Base-by-base conservation (phyloP, 1,140 invertebrate species). In the Halictus rubicundus region DNA sequence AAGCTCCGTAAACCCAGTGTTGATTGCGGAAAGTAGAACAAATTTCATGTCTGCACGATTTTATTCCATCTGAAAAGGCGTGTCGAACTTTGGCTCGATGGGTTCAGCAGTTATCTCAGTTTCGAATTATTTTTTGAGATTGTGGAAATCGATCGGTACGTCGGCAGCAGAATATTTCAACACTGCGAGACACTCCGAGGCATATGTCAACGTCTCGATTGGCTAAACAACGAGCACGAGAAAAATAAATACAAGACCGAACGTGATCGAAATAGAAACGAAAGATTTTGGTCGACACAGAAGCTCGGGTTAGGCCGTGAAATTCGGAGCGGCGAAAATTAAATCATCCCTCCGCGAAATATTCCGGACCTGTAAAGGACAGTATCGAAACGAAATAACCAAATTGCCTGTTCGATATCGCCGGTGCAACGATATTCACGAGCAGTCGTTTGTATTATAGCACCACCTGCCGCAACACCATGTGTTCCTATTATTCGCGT, bases 381-480 rank as follows among this genome's bases (percentile, higher is more conserved):
- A 16, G 21, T 16, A 61, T 12, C 66, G 52, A 64, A 60, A 61
- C 52, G 66, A 54, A 66, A 85, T 57, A 78, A 54, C 74, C 39
- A 63, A n/a, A 76, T 81, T 65, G 57, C 54, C 54, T 16, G 57
- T 49, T 52, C 69, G 66, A 81, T 85, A 78, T 72, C 60, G 46
- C 37, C 37, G 39, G 37, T 25, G 68, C 27, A 23, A 25, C 54
- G 77, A 85, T 85, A 85, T 84, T 77, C 82, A 81, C 52, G 68
- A 63, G 76, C 82, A 71, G 76, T 69, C 79, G 82, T 60, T 65
- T 27, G 49, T 16, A 75, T 72, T 80, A 81, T 83, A 64, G 68
- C 60, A 73, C 81, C 84, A 86, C 81, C 85, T 87, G 84, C 84
- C 64, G 52, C 60, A 82, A 61, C 63, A 71, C 85, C 85, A 86